A percentile compares a stretch with the other conserved stretches of the same genome.
Evolutionary conservation across 2,888 invertebrate species (phyloP).

Genomic region (Ophion costatus): DNA sequence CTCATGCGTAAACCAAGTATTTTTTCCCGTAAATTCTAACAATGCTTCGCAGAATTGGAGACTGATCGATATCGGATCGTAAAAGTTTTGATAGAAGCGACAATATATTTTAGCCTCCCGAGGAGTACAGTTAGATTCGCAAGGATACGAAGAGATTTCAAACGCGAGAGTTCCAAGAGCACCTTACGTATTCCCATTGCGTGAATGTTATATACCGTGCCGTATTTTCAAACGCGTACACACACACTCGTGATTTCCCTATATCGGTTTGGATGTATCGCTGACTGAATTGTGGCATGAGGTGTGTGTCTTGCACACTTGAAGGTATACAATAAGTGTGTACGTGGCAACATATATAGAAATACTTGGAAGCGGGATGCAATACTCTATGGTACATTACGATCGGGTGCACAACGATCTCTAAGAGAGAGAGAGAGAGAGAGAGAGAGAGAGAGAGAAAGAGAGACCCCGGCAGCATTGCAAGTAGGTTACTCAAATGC

Average conservation of each 20-base stretch:
- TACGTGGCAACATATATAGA: slow-evolving; percentile 37
- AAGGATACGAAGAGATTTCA: slow-evolving; percentile 53
- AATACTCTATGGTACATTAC: slow-evolving; percentile 46
- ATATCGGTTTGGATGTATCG: slow-evolving; percentile 27
- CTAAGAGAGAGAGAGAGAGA: slow-evolving; percentile 32
- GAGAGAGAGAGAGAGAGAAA: slow-evolving; percentile 5
- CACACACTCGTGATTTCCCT: neutral
- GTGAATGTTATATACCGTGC: slow-evolving; percentile 51
- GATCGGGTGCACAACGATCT: slow-evolving; percentile 48
- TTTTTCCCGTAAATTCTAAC: neutral
- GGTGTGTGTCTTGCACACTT: slow-evolving; percentile 43
- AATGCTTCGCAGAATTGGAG: neutral
- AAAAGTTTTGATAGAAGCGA: slow-evolving; percentile 27
- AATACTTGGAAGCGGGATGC: slow-evolving; percentile 64
- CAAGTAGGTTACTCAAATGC: slow-evolving; percentile 74
- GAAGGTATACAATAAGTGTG: slow-evolving; percentile 21
- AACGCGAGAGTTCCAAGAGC: slow-evolving; percentile 8
- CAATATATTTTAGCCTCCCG: slow-evolving; percentile 34
- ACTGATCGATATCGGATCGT: slow-evolving; percentile 31
- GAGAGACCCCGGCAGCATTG: slow-evolving; percentile 61
- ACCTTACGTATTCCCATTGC: slow-evolving; percentile 61
- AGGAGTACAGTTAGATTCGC: slow-evolving; percentile 48
- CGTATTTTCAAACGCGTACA: slow-evolving; percentile 36
- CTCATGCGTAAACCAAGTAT: neutral
- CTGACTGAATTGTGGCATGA: slow-evolving; percentile 56